Evolutionary conservation across 2,797 vertebrate species (phyloP).

Genomic region (Siniperca undulata): DNA sequence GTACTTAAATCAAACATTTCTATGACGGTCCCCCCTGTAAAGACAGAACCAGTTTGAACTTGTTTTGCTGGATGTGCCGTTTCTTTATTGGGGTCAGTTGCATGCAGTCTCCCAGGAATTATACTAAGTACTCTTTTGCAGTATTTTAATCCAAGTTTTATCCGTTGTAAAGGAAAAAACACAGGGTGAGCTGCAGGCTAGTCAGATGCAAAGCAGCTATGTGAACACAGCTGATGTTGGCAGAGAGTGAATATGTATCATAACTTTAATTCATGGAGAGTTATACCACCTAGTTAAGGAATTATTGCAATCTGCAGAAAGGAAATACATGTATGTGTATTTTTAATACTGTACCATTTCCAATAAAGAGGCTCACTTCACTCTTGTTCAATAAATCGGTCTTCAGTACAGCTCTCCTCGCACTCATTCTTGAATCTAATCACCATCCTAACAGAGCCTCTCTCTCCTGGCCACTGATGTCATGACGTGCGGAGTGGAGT

Average conservation of each 20-base stretch:
- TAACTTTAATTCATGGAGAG: neutral
- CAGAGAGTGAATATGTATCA: neutral
- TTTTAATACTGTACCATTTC: neutral
- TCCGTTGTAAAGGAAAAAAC: neutral
- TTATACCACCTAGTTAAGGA: neutral
- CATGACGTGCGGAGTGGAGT: conserved; percentile 13
- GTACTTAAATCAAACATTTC: neutral
- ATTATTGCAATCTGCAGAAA: neutral
- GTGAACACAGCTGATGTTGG: neutral
- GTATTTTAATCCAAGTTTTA: neutral
- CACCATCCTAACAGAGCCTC: conserved; percentile 27
- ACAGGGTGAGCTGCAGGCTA: neutral
- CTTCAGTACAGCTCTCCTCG: conserved; percentile 1
- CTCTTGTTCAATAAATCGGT: conserved; percentile 33
- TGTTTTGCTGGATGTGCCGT: neutral
- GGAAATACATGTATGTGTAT: neutral
- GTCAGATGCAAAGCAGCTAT: neutral
- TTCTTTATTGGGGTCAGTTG: no score
- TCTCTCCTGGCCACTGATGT: neutral
- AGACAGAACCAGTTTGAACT: neutral
- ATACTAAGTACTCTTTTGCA: neutral
- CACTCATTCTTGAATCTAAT: conserved; percentile 12
- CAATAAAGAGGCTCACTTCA: conserved; percentile 21
- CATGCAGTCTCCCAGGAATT: neutral
- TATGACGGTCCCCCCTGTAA: neutral